A percentile compares a stretch with the other conserved stretches of the same genome.
Conservation (phyloP, 2,888 invertebrate species). For the Smittia sp. region DNA sequence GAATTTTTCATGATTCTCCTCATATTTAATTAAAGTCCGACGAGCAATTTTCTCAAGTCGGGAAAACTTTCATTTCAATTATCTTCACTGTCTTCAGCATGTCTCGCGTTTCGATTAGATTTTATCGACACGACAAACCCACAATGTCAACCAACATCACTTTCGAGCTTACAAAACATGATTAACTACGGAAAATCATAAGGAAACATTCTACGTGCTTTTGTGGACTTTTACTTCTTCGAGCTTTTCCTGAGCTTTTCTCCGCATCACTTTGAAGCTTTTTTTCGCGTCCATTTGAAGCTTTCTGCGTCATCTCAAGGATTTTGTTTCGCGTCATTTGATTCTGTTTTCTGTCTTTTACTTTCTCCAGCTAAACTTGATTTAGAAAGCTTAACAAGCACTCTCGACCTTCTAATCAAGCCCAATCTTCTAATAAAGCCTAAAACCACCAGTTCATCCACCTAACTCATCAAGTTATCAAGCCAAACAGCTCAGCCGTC, state of each 20-base stretch:
- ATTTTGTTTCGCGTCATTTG: too few species aligned
- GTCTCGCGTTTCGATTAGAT: neutral
- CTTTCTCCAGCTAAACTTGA: too few species aligned
- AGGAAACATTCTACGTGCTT: neutral
- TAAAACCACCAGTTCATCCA: too few species aligned
- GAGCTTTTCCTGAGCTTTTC: slow-evolving; percentile 14
- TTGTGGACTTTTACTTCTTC: neutral
- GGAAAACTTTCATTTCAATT: slow-evolving; percentile 4
- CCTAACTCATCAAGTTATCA: too few species aligned
- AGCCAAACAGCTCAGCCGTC: too few species aligned
- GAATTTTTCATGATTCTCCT: neutral
- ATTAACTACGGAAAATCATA: slow-evolving; percentile 7
- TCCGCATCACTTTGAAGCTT: neutral
- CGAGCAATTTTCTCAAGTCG: neutral
- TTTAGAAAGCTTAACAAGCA: too few species aligned
- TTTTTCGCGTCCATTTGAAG: neutral
- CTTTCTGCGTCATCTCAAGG: neutral
- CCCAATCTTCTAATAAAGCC: too few species aligned
- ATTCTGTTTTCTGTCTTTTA: too few species aligned
- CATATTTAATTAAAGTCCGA: neutral
- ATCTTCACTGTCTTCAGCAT: neutral
- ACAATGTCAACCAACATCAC: neutral
- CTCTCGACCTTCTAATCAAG: too few species aligned
- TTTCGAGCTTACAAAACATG: slow-evolving; percentile 4
- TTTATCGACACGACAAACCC: neutral